phyloP scores from a whole-genome alignment of 2,113 vertebrate species.

The Vireo altiloquus region DNA sequence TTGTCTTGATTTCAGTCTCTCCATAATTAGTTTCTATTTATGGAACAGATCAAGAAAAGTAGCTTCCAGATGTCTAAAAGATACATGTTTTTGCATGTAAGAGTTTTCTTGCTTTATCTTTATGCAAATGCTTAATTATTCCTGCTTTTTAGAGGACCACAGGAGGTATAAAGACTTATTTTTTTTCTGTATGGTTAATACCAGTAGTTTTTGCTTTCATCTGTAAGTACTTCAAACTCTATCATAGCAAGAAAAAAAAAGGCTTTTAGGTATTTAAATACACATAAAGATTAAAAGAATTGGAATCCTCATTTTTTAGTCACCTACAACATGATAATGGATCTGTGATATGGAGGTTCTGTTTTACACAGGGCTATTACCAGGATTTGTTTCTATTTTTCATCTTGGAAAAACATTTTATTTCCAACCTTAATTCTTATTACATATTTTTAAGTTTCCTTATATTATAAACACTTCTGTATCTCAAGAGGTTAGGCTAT shows the following conservation, averaged over 20 bases:
- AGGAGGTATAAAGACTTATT: not conserved
- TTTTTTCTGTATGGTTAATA: not conserved
- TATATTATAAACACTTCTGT: not conserved
- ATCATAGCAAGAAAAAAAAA: slow-evolving; percentile 10
- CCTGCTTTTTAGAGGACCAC: not conserved
- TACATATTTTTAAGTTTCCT: slow-evolving; percentile 19
- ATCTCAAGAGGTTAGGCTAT: not conserved
- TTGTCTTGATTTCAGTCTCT: slow-evolving; percentile 7
- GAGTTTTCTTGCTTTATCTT: not conserved
- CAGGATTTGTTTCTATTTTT: slow-evolving; percentile 35
- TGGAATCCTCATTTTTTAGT: not conserved
- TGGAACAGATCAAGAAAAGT: not conserved
- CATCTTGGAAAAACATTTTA: not conserved
- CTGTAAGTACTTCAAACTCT: slow-evolving; percentile 17
- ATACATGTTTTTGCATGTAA: not conserved
- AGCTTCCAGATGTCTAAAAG: not conserved
- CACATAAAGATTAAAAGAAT: slow-evolving; percentile 34
- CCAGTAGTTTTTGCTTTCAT: slow-evolving; percentile 7
- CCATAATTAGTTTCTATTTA: slow-evolving; percentile 7
- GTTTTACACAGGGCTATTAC: not conserved
- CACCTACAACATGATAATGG: not conserved
- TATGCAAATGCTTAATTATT: slow-evolving; percentile 16
- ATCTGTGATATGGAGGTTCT: not conserved
- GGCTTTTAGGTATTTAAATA: slow-evolving; percentile 31
- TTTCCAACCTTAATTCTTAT: slow-evolving; percentile 26